Base-by-base conservation (phyloP, 2,113 vertebrate genomes). In the Gallinago undulata region DNA sequence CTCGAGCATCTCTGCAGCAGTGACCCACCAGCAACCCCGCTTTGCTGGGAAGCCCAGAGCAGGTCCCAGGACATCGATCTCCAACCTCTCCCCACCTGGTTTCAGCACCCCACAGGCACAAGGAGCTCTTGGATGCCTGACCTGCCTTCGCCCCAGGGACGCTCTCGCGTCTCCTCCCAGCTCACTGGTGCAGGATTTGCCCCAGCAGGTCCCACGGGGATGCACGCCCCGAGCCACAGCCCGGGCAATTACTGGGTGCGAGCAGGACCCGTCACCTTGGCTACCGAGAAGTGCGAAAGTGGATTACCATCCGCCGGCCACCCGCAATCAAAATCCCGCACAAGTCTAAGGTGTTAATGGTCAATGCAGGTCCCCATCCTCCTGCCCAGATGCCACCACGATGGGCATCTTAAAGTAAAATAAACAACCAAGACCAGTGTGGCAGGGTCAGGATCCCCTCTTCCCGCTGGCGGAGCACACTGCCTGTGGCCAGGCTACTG, bases 81-180 rank as follows among this genome's bases (percentile, higher is more conserved):
- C 39, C 62, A 43, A 30, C 37, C 12, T 37, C 48, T 50, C 41
- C 31, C 41, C 56, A 33, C 11, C 10, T 3, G 0, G 33, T 33
- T 30, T n/a, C 57, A 39, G 35, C 35, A 22, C 0, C 0, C 39
- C 69, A 18, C 0, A 0, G 30, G 12, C 50, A 80, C 2, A 0
- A 70, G 60, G 9, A 66, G 41, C 1, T 1, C 37, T 35, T 0
- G 0, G 31, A 6, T 47, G 37, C 3, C 6, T 0, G 0, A 18
- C 18, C 37, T 35, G 18, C 5, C 56, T 33, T 12, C 19, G 8
- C 4, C n/a, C 13, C 43, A 18, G 23, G 27, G 43, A 18, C 30
- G 23, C 19, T 43, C 70, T 37, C 0, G 0, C 16, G 24, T 25
- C 8, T 51, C n/a, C 43, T 24, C 41, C 27, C 73, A 21, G 30